phyloP scores from a whole-genome alignment of 2,113 vertebrate genomes.

The Eudyptes chrysolophus region DNA sequence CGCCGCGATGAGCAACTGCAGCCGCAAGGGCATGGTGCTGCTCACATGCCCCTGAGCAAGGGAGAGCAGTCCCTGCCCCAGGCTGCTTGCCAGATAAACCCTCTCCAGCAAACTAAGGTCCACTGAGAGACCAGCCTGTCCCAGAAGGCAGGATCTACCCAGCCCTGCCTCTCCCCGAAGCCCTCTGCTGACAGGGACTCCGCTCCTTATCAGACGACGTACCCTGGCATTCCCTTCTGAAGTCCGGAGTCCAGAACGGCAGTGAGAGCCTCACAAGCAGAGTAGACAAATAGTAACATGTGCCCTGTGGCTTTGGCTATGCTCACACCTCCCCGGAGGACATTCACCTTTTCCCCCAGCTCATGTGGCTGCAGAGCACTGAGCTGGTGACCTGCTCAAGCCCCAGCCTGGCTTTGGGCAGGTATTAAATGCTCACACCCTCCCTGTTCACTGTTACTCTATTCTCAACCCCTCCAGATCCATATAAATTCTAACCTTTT shows the following conservation, averaged over 20 bases:
- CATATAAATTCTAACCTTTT: background rate
- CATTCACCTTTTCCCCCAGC: background rate
- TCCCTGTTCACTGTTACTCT: background rate
- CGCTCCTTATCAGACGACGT: background rate
- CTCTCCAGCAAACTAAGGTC: background rate
- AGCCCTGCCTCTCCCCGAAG: background rate
- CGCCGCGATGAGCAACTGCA: background rate
- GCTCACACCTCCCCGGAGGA: background rate
- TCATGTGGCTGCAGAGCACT: background rate
- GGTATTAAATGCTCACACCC: background rate
- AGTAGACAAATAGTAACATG: background rate
- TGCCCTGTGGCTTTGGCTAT: background rate
- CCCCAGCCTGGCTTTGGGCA: background rate
- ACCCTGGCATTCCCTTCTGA: background rate
- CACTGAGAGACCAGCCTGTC: background rate
- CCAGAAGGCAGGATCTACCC: background rate
- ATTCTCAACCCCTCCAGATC: background rate
- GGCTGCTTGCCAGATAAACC: background rate
- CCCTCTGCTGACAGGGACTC: background rate
- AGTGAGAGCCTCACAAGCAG: background rate
- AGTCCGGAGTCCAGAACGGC: background rate
- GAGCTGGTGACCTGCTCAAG: background rate
- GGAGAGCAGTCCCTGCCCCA: background rate
- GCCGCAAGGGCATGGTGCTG: accelerated
- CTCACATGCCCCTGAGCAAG: background rate